These are phyloP conservation scores for Limnodromus scolopaceus DNA, from an alignment of 2,797 vertebrate species.

Conservation along the genomic window DNA sequence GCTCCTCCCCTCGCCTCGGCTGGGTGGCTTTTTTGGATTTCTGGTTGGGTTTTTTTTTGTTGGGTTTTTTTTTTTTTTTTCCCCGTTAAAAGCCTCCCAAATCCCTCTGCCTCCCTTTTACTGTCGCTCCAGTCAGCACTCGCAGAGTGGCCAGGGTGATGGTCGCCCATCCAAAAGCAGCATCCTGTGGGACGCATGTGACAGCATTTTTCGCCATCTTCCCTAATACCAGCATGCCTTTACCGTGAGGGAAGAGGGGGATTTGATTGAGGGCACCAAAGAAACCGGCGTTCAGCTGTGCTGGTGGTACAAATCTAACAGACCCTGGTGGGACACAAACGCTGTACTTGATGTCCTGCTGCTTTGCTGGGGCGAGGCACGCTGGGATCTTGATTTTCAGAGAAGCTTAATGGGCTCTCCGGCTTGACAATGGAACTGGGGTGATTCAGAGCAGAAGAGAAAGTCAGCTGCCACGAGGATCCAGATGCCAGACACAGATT, in stretches of 20 bases:
- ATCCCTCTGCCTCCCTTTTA: background rate
- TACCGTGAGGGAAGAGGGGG: background rate
- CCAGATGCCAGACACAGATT: background rate
- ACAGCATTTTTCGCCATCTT: background rate
- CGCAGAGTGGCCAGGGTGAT: background rate
- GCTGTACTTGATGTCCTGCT: background rate
- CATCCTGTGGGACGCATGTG: background rate
- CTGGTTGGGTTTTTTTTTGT: background rate
- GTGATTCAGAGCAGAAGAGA: conserved; percentile 1
- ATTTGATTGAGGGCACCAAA: background rate
- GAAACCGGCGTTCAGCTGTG: background rate
- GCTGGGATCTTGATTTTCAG: background rate
- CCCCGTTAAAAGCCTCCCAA: background rate
- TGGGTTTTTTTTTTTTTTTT: too few relatives aligned
- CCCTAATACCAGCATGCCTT: background rate
- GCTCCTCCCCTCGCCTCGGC: conserved; percentile 43
- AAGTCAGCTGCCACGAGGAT: background rate
- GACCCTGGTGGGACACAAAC: background rate
- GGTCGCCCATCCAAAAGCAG: background rate
- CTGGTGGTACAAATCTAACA: background rate
- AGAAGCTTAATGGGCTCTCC: background rate
- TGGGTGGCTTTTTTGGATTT: background rate
- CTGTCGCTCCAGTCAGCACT: background rate
- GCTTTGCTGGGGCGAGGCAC: background rate
- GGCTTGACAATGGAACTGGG: background rate